Base-by-base conservation (phyloP, 1,140 invertebrate genomes). In the Bombus waltoni region DNA sequence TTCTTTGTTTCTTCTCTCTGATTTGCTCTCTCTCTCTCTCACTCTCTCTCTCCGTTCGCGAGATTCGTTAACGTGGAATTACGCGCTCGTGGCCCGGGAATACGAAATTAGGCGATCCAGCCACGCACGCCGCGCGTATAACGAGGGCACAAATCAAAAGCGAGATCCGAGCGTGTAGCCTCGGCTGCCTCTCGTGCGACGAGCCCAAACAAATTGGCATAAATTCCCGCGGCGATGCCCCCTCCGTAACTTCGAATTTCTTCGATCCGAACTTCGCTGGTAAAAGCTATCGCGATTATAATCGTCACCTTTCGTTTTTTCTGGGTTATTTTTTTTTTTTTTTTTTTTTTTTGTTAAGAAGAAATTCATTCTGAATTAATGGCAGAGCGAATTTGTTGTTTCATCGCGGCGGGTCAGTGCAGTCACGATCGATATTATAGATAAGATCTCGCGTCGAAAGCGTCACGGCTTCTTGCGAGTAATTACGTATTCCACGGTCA, bases 61-160 rank as follows among this genome's bases (percentile, higher is more conserved):
- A 88, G 91, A 93, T 93, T 94, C 93, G 93, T 94, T 94, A 93
- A 92, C 86, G 83, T 86, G 83, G 88, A 90, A 91, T 89, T 91
- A 89, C 89, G 85, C 84, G 82, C 89, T 91, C 90, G 89, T 89
- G 91, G 87, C 89, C 90, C 89, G 77, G 87, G 93, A 94, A 94
- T 94, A 92, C 93, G 89, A 93, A 93, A 94, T 94, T 94, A 93
- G 93, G 91, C 87, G 83, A 66, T 87, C 68, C 72, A 72, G 35
- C 42, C 80, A 81, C 83, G 89, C 78, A 87, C 70, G 77, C 75
- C 82, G 85, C 76, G 68, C 82, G 75, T 82, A 89, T 93, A 93
- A 93, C 93, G 91, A 94, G 93, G 92, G 89, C 91, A 92, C 92
- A 94, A 93, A 94, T 93, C 93, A 93, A 93, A 94, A 92, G 89